These are phyloP conservation scores for Drosophila nikananu DNA, from an alignment of 1,140 invertebrate genomes.

Conservation along the genomic window DNA sequence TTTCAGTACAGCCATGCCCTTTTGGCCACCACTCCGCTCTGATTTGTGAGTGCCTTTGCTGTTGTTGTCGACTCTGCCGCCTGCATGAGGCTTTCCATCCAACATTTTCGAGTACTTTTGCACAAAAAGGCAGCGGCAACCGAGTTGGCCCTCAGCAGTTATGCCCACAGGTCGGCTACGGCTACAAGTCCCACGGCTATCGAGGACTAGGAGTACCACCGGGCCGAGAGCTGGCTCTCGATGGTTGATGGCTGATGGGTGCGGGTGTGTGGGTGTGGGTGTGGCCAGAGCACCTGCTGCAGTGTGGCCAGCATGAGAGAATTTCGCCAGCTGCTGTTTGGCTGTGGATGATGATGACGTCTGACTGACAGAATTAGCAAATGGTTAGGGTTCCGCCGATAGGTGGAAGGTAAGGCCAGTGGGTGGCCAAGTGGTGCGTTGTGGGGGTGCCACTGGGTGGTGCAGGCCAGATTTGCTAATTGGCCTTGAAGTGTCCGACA, in stretches of 20 bases:
- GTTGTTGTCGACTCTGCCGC: constrained; percentile 56
- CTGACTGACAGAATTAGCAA: constrained; percentile 77
- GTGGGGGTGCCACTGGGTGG: constrained; percentile 1
- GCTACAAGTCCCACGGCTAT: constrained; percentile 43
- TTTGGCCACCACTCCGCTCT: constrained; percentile 10
- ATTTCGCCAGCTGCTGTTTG: constrained; percentile 29
- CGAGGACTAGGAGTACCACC: constrained; percentile 40
- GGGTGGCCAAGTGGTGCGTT: neutral
- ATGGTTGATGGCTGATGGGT: constrained; percentile 32
- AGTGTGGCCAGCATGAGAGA: constrained; percentile 35
- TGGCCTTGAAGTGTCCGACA: constrained; percentile 55
- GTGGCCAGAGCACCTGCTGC: constrained; percentile 50
- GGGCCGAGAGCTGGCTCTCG: neutral
- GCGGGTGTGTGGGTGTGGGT: neutral
- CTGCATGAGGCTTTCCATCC: constrained; percentile 66
- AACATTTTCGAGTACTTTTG: constrained; percentile 81
- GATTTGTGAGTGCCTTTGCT: constrained; percentile 77
- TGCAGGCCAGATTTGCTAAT: constrained; percentile 57
- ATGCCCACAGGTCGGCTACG: constrained; percentile 27
- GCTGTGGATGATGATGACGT: constrained; percentile 56
- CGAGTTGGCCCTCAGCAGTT: constrained; percentile 31
- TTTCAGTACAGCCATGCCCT: constrained; percentile 26
- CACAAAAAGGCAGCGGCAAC: constrained; percentile 70
- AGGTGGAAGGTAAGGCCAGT: neutral
- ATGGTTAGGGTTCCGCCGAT: constrained; percentile 34